Base-by-base conservation (phyloP, 1,140 invertebrate species). In the Gryllus bimaculatus region DNA sequence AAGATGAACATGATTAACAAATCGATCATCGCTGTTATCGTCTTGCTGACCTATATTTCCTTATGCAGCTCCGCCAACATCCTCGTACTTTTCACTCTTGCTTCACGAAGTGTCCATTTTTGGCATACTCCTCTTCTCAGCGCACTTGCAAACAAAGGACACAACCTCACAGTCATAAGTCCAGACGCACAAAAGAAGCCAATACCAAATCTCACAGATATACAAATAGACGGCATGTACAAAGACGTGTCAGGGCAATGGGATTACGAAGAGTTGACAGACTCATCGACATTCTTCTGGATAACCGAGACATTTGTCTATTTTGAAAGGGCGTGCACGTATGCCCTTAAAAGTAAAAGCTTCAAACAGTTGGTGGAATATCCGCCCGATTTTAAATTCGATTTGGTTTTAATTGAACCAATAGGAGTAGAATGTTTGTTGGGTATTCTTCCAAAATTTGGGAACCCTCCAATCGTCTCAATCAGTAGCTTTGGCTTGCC, bases 351-450 rank as follows among this genome's bases (percentile, higher is more conserved):
- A 20, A 78, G 21, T 18, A 48, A 10, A n/a, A 39, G 20, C 8
- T 48, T 47, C 15, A n/a, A 20, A 47, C 49, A 15, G n/a, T 8
- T 74, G 8, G n/a, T 73, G 48, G 73, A 15, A n/a, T 74, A 78
- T 48, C 49, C 49, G 75, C 82, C 6, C 20, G 78, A 6, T 15
- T 47, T n/a, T 18, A 26, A 66, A 15, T 80, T 88, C 86, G 78
- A 90, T 90, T 83, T 91, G 82, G 89, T 89, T 80, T 88, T 89
- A 81, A 88, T 89, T 21, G 89, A 89, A 82, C 87, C 86, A 54
- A 83, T 88, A 8, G 88, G 85, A 20, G 89, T 88, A 8, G 89
- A 90, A 81, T 90, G 89, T 77, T 80, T 83, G 74, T 83, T 89
- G 82, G 89, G 88, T 88, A 84, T 86, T 26, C 84, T 82, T 18